Evolutionary conservation across 2,888 invertebrate genomes (phyloP), one percentile per base, ranked within the genome.

Genomic region (Drosophila percnosoma): DNA sequence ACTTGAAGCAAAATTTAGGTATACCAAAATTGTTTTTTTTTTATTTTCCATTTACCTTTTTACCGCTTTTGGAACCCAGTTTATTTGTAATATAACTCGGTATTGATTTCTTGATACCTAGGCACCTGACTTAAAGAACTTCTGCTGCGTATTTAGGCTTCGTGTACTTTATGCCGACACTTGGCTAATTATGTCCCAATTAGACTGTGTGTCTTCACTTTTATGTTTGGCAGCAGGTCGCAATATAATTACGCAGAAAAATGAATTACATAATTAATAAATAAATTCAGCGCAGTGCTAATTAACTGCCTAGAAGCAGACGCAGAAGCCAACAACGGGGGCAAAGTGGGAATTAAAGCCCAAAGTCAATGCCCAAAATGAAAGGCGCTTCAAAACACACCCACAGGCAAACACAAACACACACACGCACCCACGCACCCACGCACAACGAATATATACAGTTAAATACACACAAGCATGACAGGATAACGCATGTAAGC

Each of bases 181-280:
- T 87, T 78, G 68, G 69, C 78, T 89, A 89, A 85, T 85, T 85
- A 89, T 76, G 53, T 75, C 59, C 87, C 87, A 89, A 89, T 85
- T 85, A 87, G 85, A 67, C 45, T 21, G 70, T 57, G 34, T 76
- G 75, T 80, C 65, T 78, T 79, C 71, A 80, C 73, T 76, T 88
- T 86, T 86, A 73, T 87, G 68, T 75, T 64, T 73, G 69, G 70
- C 68, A 71, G 78, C 76, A 53, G 65, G 70, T 75, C 81, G 87
- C 87, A 81, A 85, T 87, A 89, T 80, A 87, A 87, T 87, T 87
- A 87, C 70, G 70, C 78, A 83, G 86, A 89, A 88, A 89, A 89
- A 87, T 86, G 89, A 87, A 86, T 86, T 88, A 87, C 88, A 87
- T 87, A 87, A 87, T 87, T 87, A 89, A 89, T 87, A 89, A 89